These are phyloP conservation scores for Galeopterus variegatus DNA, from an alignment of 2,113 vertebrate genomes.

Conservation along the genomic window DNA sequence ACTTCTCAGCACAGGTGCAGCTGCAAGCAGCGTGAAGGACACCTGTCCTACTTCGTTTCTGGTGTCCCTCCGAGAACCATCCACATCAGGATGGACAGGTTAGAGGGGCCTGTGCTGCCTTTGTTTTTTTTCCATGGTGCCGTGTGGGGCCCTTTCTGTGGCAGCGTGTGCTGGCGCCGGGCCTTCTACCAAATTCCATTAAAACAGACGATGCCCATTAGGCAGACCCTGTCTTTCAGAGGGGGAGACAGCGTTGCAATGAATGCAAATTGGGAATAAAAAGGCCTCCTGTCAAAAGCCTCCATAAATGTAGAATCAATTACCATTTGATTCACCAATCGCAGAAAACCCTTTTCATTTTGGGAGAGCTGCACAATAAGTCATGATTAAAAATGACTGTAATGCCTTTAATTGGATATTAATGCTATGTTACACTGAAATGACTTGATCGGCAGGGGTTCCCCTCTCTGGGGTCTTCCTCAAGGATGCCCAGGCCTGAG, in stretches of 20 bases:
- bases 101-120: not conserved
- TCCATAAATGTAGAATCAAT: conserved; percentile 71
- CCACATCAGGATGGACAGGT: not conserved
- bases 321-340: conserved; percentile 77
- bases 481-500: not conserved
- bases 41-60: not conserved
- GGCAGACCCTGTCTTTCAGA: not conserved
- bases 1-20: not conserved
- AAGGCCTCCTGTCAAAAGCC: conserved; percentile 57
- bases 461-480: not conserved
- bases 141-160: not conserved
- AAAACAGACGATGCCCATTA: not conserved
- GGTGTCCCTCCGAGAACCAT: not conserved
- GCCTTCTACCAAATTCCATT: not conserved
- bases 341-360: conserved; percentile 72
- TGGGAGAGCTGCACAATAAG: conserved; percentile 41
- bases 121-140: not conserved
- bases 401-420: conserved; percentile 76
- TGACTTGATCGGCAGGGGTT: not conserved
- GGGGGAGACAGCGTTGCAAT: not conserved
- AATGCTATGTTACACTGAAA: conserved; percentile 1
- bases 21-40: too few species aligned
- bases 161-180: not conserved
- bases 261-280: conserved; percentile 71
- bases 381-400: conserved; percentile 64